Percentiles rank a stretch among this genome's conserved stretches.
These are phyloP conservation scores for Vulpes ferrilata DNA, from an alignment of 2,113 vertebrate genomes.

Conservation along the genomic window DNA sequence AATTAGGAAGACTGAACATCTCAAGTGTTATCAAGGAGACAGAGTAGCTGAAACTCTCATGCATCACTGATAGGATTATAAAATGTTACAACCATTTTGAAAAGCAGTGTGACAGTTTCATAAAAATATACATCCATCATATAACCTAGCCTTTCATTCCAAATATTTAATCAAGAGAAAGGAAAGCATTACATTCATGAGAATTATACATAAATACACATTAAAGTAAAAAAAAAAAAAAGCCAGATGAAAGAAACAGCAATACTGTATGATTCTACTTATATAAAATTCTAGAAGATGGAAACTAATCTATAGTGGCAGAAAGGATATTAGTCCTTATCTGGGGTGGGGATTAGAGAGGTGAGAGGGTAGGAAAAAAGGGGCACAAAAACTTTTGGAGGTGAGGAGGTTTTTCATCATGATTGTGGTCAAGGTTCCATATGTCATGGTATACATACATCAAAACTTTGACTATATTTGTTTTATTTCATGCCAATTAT, in stretches of 20 bases:
- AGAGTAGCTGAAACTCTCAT: background rate
- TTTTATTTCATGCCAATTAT: conserved; percentile 2
- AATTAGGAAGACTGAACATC: background rate
- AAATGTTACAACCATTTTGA: background rate
- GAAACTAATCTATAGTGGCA: background rate
- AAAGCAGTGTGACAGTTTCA: background rate
- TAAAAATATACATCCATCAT: background rate
- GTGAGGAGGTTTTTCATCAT: no score
- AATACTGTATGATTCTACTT: background rate
- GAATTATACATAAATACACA: background rate
- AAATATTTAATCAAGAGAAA: background rate
- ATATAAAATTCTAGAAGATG: background rate
- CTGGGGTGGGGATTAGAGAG: background rate
- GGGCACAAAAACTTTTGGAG: background rate
- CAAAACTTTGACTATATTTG: background rate
- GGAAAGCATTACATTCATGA: background rate
- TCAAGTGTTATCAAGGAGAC: background rate
- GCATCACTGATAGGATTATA: background rate
- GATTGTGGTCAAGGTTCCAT: background rate
- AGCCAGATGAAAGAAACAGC: background rate
- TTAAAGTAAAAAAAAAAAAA: background rate
- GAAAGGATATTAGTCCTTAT: background rate
- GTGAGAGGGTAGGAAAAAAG: background rate
- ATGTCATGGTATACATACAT: background rate
- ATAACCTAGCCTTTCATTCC: background rate